These are phyloP conservation scores for Cynoglossus semilaevis DNA, from an alignment of 2,113 vertebrate genomes.

Conservation along the genomic window DNA sequence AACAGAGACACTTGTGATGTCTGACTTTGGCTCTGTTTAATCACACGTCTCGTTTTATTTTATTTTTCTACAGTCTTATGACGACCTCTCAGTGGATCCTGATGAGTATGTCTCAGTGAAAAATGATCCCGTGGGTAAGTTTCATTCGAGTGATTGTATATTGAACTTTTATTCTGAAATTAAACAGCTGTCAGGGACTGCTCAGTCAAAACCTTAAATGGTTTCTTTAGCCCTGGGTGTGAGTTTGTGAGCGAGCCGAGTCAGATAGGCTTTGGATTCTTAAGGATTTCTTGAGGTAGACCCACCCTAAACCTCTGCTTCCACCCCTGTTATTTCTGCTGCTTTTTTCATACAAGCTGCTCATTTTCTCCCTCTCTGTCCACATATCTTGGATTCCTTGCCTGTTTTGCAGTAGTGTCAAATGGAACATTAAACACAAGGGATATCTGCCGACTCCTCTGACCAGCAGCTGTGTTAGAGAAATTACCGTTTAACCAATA, in stretches of 20 bases:
- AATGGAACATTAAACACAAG: constrained; percentile 68
- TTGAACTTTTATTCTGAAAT: constrained; percentile 17
- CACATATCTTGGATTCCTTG: constrained; percentile 70
- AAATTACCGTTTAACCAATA: constrained; percentile 23
- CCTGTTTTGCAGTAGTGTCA: constrained; percentile 56
- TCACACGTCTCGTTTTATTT: constrained; percentile 30
- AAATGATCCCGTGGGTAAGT: constrained; percentile 79
- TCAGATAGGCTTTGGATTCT: constrained; percentile 40
- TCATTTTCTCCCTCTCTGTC: constrained; percentile 38
- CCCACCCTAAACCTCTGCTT: constrained; percentile 60
- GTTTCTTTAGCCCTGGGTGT: constrained; percentile 19
- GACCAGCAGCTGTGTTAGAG: constrained; percentile 18
- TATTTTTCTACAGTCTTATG: constrained; percentile 82
- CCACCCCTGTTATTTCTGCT: constrained; percentile 69
- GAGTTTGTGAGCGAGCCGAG: constrained; percentile 31
- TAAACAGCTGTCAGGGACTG: constrained; percentile 26
- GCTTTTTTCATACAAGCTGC: constrained; percentile 50
- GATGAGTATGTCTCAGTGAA: constrained; percentile 81
- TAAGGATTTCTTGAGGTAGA: constrained; percentile 66
- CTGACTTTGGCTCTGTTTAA: constrained; percentile 46
- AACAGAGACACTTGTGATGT: constrained; percentile 51
- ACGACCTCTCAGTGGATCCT: constrained; percentile 89
- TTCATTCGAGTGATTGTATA: constrained; percentile 13
- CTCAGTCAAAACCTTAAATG: constrained; percentile 25
- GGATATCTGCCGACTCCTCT: constrained; percentile 53